Evolutionary conservation across 2,888 invertebrate species (phyloP).

Genomic region (Tenthredo notha): DNA sequence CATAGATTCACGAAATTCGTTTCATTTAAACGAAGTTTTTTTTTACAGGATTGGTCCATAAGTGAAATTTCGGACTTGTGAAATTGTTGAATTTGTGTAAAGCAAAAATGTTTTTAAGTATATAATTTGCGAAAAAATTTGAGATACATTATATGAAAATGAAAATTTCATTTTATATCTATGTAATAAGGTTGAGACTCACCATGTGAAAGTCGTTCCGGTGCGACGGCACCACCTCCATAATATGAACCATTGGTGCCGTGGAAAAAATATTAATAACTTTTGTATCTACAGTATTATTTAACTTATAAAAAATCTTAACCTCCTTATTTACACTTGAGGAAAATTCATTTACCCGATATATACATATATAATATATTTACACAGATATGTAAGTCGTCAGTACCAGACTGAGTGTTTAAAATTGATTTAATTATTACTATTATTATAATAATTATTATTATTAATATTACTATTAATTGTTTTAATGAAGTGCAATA

Average conservation of each 20-base stretch:
- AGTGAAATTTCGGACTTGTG: neutral
- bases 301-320: conserved; percentile 10
- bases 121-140: neutral
- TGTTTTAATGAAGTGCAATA: conserved; percentile 6
- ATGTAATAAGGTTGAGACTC: conserved; percentile 62
- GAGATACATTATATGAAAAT: neutral
- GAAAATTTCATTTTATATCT: neutral
- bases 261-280: conserved; percentile 39
- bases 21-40: neutral
- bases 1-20: neutral
- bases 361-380: conserved; percentile 12
- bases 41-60: neutral
- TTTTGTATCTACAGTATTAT: conserved; percentile 25
- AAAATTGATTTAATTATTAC: conserved; percentile 22
- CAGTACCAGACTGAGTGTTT: conserved; percentile 41
- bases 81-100: neutral
- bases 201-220: conserved; percentile 78
- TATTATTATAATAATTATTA: conserved; percentile 20
- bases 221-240: conserved; percentile 77
- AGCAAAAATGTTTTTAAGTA: neutral
- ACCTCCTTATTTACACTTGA: conserved; percentile 31
- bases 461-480: neutral
- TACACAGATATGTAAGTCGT: conserved; percentile 41
- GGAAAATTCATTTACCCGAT: neutral
- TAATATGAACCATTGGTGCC: conserved; percentile 77